Evolutionary conservation across 2,113 vertebrate genomes (phyloP).

Genomic region (Alligator sinensis): DNA sequence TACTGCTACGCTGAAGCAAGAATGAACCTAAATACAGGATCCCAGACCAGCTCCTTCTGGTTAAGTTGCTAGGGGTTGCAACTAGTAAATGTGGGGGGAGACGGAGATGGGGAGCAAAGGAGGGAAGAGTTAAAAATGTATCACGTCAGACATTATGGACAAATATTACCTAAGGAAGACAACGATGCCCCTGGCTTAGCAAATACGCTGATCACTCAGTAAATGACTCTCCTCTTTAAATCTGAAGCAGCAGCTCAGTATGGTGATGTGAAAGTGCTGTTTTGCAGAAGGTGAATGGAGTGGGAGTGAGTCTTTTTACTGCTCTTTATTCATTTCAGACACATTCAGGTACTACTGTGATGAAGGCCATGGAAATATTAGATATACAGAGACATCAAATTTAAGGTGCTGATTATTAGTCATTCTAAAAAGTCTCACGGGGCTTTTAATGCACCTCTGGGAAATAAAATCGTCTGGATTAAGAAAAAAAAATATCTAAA

Average conservation of each 20-base stretch:
- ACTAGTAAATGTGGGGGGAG: fast-evolving
- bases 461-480: not conserved
- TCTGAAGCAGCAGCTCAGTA: fast-evolving
- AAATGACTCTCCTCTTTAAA: not conserved
- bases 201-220: fast-evolving
- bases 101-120: not conserved
- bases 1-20: not conserved
- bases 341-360: not conserved
- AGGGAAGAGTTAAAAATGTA: not conserved
- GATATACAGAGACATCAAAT: not conserved
- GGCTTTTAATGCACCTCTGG: fast-evolving
- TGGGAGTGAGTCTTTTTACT: fast-evolving
- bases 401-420: not conserved
- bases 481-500: not conserved
- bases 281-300: not conserved
- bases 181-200: not conserved
- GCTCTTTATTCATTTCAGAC: not conserved
- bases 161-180: not conserved
- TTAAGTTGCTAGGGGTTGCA: not conserved
- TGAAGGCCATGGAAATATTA: not conserved
- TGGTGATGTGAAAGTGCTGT: not conserved
- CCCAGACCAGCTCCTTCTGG: not conserved
- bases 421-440: not conserved
- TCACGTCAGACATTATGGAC: not conserved
- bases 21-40: not conserved